phyloP scores from a whole-genome alignment of 2,888 invertebrate genomes.

The Strigamia maritima region DNA sequence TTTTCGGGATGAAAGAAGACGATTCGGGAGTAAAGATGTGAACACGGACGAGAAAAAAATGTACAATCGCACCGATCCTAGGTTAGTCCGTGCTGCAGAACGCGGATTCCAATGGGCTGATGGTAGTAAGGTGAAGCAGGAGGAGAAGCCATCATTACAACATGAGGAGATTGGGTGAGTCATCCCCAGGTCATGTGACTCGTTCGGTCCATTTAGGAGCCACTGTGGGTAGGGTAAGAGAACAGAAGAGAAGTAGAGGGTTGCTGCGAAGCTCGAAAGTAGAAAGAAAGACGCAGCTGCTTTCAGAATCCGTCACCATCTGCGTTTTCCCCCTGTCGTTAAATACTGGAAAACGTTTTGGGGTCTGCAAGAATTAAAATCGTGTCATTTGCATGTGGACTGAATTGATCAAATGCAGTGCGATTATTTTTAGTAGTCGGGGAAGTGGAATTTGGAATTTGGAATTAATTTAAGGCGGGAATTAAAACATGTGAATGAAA shows the following conservation, averaged over 20 bases:
- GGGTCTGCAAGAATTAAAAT: neutral
- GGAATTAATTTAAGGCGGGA: neutral
- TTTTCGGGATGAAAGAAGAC: neutral
- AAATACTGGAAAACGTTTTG: neutral
- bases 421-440: neutral
- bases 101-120: constrained; percentile 23
- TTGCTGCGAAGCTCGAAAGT: neutral
- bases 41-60: neutral
- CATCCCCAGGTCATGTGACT: constrained; percentile 16
- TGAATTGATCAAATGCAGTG: neutral
- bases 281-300: neutral
- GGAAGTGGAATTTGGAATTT: neutral
- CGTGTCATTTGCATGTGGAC: neutral
- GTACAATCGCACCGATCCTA: neutral
- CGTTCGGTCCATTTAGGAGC: neutral
- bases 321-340: constrained; percentile 7
- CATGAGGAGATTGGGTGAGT: constrained; percentile 23
- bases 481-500: neutral
- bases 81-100: neutral
- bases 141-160: constrained; percentile 23
- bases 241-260: neutral
- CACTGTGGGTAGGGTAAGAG: neutral
- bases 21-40: neutral
- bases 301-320: constrained; percentile 3
- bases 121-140: constrained; percentile 23